Base-by-base conservation (phyloP, 2,113 vertebrate species). In the Silurus asotus region DNA sequence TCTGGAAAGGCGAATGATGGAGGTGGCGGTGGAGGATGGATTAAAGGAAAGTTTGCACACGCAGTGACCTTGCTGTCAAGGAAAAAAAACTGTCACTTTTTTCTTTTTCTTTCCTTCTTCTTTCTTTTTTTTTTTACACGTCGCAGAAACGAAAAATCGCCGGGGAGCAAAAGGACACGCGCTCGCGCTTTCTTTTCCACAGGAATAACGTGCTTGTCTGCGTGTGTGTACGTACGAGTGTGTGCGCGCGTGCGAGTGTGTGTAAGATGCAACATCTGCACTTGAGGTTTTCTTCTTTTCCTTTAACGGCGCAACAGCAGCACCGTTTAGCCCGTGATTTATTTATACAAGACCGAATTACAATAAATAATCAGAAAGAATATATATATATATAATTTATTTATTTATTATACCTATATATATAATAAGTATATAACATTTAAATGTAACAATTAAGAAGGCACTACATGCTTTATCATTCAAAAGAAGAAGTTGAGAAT, bases 1-100 rank as follows among this genome's bases (percentile, higher is more conserved):
- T 90, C 91, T 88, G 90, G 88, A 88, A 78, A 92, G 92, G 77
- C 90, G 92, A 94, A 93, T 76, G 74, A 76, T 76, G 51, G 51
- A 74, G 70, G 58, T 37, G 11, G 23, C 78, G 90, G 75, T 84
- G 88, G 87, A 56, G 84, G 78, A 67, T 64, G 51, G 83, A 81
- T 67, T 58, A 53, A 65, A 78, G 75, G 80, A 92, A 91, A 94
- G 92, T 94, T 93, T 93, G 90, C 79, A 89, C 87, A 69, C 81
- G 88, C 90, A 88, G 90, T 92, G 93, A 94, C 94, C 92, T 95
- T 94, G 92, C 88, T 94, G 92, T 93, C 92, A 90, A 89, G 88
- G 90, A 91, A 93, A 91, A 20, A 62, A 62, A 76, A 13, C 81
- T 88, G 92, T 92, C 90, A 91, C 88, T 89, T 88, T 86, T 49